phyloP scores from a whole-genome alignment of 1,140 invertebrate species.

The Drosophila athabasca region DNA sequence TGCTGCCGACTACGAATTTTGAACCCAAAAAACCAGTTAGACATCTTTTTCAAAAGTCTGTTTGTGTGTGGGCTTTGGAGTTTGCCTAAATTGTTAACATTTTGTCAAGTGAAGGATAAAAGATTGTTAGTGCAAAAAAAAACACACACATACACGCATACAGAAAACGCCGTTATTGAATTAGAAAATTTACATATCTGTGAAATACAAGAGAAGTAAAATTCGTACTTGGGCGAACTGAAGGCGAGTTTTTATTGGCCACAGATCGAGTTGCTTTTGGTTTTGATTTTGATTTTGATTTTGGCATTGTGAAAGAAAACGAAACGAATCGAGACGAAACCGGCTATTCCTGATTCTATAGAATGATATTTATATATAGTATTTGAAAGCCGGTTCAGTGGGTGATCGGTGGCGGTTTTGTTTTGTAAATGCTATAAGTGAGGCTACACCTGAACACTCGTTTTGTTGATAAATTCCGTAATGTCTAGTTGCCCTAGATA shows the following conservation, averaged over 20 bases:
- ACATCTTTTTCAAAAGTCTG: slow-evolving; percentile 51
- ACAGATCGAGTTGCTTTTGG: slow-evolving; percentile 21
- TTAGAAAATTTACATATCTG: slow-evolving; percentile 50
- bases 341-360: slow-evolving; percentile 65
- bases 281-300: slow-evolving; percentile 14
- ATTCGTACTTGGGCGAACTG: slow-evolving; percentile 41
- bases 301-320: slow-evolving; percentile 56
- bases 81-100: slow-evolving; percentile 63
- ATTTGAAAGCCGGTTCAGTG: slow-evolving; percentile 40
- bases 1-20: slow-evolving; percentile 24
- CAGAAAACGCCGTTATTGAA: slow-evolving; percentile 40
- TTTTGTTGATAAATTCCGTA: no score
- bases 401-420: slow-evolving; percentile 3
- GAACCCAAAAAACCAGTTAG: slow-evolving; percentile 67
- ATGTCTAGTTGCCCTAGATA: no score
- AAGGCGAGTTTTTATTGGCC: slow-evolving; percentile 46
- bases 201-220: slow-evolving; percentile 25
- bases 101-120: slow-evolving; percentile 61
- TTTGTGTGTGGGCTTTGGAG: slow-evolving; percentile 12
- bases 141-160: slow-evolving; percentile 10
- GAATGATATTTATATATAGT: slow-evolving; percentile 44
- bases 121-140: slow-evolving; percentile 42
- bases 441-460: no score
- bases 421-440: no score
- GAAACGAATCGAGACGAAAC: slow-evolving; percentile 50